Percentiles rank a stretch among this genome's conserved stretches.
Conservation (phyloP, 2,113 vertebrate genomes). For the Isurus oxyrinchus region DNA sequence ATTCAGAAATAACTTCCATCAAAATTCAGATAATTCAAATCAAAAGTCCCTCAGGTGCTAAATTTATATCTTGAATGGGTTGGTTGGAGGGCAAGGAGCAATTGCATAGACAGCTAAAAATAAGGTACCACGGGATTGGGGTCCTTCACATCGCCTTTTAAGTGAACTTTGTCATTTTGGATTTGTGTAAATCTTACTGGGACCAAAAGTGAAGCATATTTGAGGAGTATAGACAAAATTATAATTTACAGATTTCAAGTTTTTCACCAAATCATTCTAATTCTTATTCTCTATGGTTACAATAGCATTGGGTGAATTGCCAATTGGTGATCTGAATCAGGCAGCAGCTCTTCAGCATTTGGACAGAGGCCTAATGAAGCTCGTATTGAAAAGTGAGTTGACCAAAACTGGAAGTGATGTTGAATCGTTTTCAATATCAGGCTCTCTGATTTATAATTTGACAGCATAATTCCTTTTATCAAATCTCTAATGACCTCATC, state of each 20-base stretch:
- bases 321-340: neutral
- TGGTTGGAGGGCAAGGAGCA: neutral
- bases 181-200: neutral
- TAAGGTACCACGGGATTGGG: neutral
- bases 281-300: neutral
- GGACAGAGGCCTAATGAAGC: neutral
- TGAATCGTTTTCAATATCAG: neutral
- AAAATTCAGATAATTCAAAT: neutral
- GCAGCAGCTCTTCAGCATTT: neutral
- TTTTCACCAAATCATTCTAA: neutral
- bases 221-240: neutral
- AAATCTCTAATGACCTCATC: neutral
- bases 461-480: neutral
- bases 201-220: neutral
- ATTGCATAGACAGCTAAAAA: neutral
- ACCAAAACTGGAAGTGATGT: neutral
- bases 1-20: neutral
- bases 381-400: neutral
- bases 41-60: neutral
- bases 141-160: neutral
- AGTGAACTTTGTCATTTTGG: neutral
- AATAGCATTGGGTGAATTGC: neutral
- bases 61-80: neutral
- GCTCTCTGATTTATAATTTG: neutral
- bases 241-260: neutral